Conservation (phyloP, 2,888 invertebrate species). For the Teleogryllus oceanicus region DNA sequence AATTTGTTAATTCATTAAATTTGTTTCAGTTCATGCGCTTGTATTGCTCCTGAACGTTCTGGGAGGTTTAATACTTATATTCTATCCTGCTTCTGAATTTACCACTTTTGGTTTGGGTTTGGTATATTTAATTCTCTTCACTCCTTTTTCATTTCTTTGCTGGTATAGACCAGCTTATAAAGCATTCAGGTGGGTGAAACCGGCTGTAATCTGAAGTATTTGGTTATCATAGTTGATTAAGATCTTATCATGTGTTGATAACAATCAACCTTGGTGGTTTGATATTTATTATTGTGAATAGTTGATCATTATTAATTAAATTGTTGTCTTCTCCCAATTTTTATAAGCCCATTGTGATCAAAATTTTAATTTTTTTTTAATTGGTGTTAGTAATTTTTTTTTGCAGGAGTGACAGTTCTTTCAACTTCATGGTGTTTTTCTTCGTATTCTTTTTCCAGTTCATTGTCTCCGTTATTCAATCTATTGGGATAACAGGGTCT, state of each 20-base stretch:
- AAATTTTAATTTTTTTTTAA: too few species aligned
- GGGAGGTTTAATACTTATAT: conserved; percentile 75
- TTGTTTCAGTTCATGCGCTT: conserved; percentile 78
- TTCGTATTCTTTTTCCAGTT: conserved; percentile 97
- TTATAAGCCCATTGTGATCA: too few species aligned
- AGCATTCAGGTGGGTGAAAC: conserved; percentile 71
- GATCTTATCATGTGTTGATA: too few species aligned
- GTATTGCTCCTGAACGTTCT: conserved; percentile 82
- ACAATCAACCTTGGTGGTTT: too few species aligned
- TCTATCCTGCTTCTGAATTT: conserved; percentile 55
- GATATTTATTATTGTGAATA: too few species aligned
- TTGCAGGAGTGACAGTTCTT: conserved; percentile 90
- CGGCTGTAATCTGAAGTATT: conserved; percentile 20
- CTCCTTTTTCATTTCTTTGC: conserved; percentile 95
- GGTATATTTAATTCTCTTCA: conserved; percentile 83
- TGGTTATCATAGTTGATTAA: too few species aligned
- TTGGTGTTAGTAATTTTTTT: not conserved
- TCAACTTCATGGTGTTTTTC: conserved; percentile 99
- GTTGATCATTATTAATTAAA: too few species aligned
- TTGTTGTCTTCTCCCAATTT: too few species aligned
- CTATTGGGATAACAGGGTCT: conserved; percentile 77
- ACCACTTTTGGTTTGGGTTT: conserved; percentile 82
- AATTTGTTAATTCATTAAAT: conserved; percentile 26
- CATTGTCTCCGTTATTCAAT: conserved; percentile 80
- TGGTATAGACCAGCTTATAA: conserved; percentile 99